Base-by-base conservation (phyloP, 2,888 invertebrate species). In the Orchesellides sinensis region DNA sequence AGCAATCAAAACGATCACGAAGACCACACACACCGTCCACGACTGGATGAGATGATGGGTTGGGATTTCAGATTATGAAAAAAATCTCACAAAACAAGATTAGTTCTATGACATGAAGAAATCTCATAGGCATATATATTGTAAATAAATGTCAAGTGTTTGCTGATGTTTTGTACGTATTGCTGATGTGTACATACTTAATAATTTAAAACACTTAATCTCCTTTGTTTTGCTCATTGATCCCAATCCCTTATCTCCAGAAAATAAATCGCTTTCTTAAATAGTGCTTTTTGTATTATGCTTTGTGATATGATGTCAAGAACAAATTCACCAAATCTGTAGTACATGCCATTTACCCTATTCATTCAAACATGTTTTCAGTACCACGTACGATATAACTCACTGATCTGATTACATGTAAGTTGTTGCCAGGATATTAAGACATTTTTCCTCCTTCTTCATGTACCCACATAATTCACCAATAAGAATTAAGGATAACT, bases 21-120 rank as follows among this genome's bases (percentile, higher is more conserved):
- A 47, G 79, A 79, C 79, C 79, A 79, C 78, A 79, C 78, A 79
- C 78, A 79, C 27, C 70, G 49, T 79, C 70, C 78, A 79, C 78
- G 78, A 79, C 78, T 70, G 78, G 78, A 70, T 69, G 70, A 79
- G 70, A 70, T 79, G 78, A 79, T 79, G 78, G 78, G 78, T 63
- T 70, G 78, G 78, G 70, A 19, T 69, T 40, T 75, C 66, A 35
- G 66, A 66, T 66, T 65, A 66, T 29, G 27, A 2, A 8, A 19
- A 54, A 54, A 69, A 45, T 23, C 32, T 14, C 2, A 68, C 68
- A 68, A 77, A 47, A 66, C 47, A 75, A 32, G 66, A 66, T 47
- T 69, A 61, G 32, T 40, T 2, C 10, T 29, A n/a, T n/a, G n/a
- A 29, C 52, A 8, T 40, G n/a, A 40, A 40, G n/a, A n/a, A 32